Evolutionary conservation across 2,888 invertebrate species (phyloP).

Genomic region (Drosophila koepferae): DNA sequence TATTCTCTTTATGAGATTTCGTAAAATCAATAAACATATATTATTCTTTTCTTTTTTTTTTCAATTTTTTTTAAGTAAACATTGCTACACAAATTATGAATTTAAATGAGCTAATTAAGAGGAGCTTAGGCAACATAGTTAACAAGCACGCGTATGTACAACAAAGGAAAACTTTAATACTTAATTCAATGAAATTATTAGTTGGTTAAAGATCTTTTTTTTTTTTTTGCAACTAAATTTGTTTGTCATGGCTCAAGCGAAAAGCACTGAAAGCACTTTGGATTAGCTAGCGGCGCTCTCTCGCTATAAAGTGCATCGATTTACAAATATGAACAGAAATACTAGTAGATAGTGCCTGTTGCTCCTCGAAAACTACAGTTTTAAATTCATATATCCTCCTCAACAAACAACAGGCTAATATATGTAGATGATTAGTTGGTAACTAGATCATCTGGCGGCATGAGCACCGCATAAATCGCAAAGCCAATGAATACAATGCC

Average conservation of each 20-base stretch:
- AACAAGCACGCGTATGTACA: slow-evolving; percentile 64
- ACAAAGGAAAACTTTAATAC: slow-evolving; percentile 67
- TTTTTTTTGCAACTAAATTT: slow-evolving; percentile 45
- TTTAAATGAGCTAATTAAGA: slow-evolving; percentile 55
- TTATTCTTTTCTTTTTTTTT: slow-evolving; percentile 19
- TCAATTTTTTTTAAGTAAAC: slow-evolving; percentile 64
- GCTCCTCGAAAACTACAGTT: slow-evolving; percentile 60
- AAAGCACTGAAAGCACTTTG: slow-evolving; percentile 71
- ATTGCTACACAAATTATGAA: slow-evolving; percentile 62
- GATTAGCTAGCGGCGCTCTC: slow-evolving; percentile 13
- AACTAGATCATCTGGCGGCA: slow-evolving; percentile 89
- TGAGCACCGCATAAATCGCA: slow-evolving; percentile 95
- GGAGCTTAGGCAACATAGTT: slow-evolving; percentile 62
- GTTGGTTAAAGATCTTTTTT: slow-evolving; percentile 13
- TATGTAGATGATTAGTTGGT: slow-evolving; percentile 10
- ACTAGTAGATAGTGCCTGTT: slow-evolving; percentile 35
- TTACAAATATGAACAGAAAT: slow-evolving; percentile 20
- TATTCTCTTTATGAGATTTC: slow-evolving; percentile 39
- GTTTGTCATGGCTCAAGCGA: slow-evolving; percentile 68
- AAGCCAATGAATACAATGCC: slow-evolving; percentile 98
- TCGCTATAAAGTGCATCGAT: slow-evolving; percentile 21
- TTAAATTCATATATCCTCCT: slow-evolving; percentile 44
- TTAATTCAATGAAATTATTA: slow-evolving; percentile 60
- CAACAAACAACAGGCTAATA: slow-evolving; percentile 43
- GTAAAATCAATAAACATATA: slow-evolving; percentile 56